phyloP scores from a whole-genome alignment of 1,140 invertebrate species.

The Brachionus paranguensis region DNA sequence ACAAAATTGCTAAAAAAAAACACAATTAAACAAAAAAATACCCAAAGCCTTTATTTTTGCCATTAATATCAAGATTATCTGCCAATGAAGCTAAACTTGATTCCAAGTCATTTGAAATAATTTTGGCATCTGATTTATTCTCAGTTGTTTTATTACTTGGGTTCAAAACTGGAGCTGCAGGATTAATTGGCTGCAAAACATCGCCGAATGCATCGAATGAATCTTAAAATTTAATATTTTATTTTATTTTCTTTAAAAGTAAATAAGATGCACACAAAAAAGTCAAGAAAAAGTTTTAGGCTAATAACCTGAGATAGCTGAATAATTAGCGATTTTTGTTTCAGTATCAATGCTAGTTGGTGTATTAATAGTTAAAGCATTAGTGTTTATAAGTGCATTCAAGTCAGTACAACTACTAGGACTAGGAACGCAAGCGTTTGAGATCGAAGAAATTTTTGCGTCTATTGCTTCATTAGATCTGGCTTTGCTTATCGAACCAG shows the following conservation, averaged over 20 bases:
- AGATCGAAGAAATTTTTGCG: not conserved
- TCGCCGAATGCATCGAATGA: conserved; percentile 29
- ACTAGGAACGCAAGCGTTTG: not conserved
- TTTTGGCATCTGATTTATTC: not conserved
- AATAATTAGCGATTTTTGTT: conserved; percentile 14
- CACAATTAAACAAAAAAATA: not conserved
- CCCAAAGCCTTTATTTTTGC: conserved; percentile 26
- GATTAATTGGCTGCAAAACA: conserved; percentile 26
- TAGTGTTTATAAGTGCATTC: not conserved
- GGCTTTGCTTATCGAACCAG: not conserved
- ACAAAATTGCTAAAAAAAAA: not conserved
- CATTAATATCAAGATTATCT: conserved; percentile 29
- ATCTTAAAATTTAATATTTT: not conserved
- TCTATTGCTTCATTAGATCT: conserved; percentile 22
- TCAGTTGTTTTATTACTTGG: not conserved
- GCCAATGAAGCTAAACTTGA: conserved; percentile 39
- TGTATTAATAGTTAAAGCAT: not conserved
- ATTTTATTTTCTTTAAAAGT: not conserved
- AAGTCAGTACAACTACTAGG: not conserved
- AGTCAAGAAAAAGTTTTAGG: not conserved
- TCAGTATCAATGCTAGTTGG: not conserved
- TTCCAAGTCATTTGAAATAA: conserved; percentile 34
- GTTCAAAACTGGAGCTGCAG: not conserved
- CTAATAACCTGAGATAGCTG: conserved; percentile 13
- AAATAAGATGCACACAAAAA: not conserved